These are phyloP conservation scores for Lutraria rhynchaena DNA, from an alignment of 1,140 invertebrate species.

Conservation along the genomic window DNA sequence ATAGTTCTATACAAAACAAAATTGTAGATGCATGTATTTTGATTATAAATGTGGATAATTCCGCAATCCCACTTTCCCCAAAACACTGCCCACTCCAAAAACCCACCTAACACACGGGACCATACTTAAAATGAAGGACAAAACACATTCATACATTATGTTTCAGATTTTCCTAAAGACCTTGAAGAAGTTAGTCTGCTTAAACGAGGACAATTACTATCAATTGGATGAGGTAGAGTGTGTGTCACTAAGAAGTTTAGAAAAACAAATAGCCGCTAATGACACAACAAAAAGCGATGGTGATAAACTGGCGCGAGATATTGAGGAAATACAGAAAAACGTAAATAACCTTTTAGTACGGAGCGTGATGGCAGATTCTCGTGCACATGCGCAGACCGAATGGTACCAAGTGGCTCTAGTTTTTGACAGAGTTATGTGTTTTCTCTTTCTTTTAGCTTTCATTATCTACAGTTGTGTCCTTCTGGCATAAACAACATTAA, in stretches of 20 bases:
- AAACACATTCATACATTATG: no score
- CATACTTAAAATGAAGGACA: no score
- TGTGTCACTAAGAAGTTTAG: slow-evolving; percentile 24
- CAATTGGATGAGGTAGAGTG: slow-evolving; percentile 49
- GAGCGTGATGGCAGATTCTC: background rate
- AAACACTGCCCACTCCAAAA: no score
- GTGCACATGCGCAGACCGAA: slow-evolving; percentile 32
- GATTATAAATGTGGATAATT: no score
- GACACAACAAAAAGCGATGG: background rate
- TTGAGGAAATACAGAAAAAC: slow-evolving; percentile 45
- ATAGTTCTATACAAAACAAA: no score
- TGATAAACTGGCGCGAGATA: slow-evolving; percentile 47
- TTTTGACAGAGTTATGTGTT: slow-evolving; percentile 52
- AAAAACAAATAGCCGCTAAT: slow-evolving; percentile 7
- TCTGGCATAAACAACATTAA: no score
- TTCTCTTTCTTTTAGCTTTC: slow-evolving; percentile 38
- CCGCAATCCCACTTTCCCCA: no score
- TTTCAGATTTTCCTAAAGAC: slow-evolving; percentile 55
- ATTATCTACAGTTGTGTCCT: slow-evolving; percentile 18
- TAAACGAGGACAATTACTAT: slow-evolving; percentile 37
- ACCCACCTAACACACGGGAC: no score
- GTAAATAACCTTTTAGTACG: slow-evolving; percentile 16
- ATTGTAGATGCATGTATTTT: no score
- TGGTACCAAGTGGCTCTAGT: slow-evolving; percentile 67
- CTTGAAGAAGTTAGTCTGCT: slow-evolving; percentile 45